These are phyloP conservation scores for Gryon sp. DNA, from an alignment of 1,140 invertebrate genomes.

Conservation along the genomic window DNA sequence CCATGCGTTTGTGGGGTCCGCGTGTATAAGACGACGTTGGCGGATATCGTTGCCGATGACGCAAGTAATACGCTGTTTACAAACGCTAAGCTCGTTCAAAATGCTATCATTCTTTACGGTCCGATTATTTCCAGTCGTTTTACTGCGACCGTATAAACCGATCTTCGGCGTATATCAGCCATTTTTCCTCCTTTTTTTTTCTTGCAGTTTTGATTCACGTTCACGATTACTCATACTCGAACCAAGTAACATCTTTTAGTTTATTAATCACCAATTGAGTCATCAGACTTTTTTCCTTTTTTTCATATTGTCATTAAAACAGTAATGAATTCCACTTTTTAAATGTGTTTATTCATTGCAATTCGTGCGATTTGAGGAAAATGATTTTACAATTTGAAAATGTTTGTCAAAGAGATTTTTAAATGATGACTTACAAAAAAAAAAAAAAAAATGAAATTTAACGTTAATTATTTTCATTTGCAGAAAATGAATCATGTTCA, in stretches of 20 bases:
- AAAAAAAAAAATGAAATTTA: no score
- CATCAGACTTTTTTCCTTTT: slow-evolving; percentile 2
- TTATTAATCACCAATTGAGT: slow-evolving; percentile 30
- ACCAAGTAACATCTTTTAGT: slow-evolving; percentile 16
- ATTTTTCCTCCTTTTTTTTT: not conserved
- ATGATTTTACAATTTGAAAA: no score
- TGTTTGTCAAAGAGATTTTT: no score
- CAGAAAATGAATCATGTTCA: no score
- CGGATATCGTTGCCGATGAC: slow-evolving; percentile 27
- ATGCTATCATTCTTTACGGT: slow-evolving; percentile 19
- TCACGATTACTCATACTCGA: slow-evolving; percentile 29
- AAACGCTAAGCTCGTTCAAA: slow-evolving; percentile 24
- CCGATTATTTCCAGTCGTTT: slow-evolving; percentile 36
- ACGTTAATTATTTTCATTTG: no score
- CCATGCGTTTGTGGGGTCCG: slow-evolving; percentile 14
- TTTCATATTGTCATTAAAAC: not conserved
- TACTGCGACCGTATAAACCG: slow-evolving; percentile 5
- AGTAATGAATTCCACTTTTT: no score
- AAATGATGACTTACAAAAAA: no score
- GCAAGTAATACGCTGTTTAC: slow-evolving; percentile 38
- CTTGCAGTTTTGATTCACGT: slow-evolving; percentile 14
- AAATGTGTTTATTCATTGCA: no score
- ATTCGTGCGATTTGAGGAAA: no score
- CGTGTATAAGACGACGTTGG: slow-evolving; percentile 13
- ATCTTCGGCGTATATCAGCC: not conserved